Evolutionary conservation across 2,797 vertebrate species (phyloP).

Genomic region (Danionella dracula): DNA sequence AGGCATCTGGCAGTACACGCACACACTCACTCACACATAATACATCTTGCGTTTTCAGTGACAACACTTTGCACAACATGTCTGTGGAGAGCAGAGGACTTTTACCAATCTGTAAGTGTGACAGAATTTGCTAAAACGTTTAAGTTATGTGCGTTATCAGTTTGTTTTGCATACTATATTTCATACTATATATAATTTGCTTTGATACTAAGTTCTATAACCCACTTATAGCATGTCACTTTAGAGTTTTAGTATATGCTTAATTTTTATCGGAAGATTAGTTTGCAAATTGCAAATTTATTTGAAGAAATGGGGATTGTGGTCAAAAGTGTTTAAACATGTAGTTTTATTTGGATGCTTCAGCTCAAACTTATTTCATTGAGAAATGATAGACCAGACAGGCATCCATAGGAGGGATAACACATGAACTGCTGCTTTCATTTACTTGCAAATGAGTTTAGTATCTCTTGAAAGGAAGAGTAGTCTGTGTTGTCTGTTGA

Average conservation of each 20-base stretch:
- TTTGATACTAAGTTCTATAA: not conserved
- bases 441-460: constrained; percentile 58
- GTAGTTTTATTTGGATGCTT: not conserved
- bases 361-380: not conserved
- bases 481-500: constrained; percentile 4
- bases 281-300: not conserved
- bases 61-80: constrained; percentile 60
- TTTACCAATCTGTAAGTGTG: constrained; percentile 81
- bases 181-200: too few relatives aligned
- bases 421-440: constrained; percentile 48
- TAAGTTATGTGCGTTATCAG: not conserved
- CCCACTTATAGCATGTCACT: not conserved
- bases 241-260: constrained; percentile 46
- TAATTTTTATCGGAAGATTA: not conserved
- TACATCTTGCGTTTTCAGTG: constrained; percentile 53
- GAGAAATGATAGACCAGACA: constrained; percentile 31
- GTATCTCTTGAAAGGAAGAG: not conserved
- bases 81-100: constrained; percentile 77
- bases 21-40: constrained; percentile 59
- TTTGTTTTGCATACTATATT: too few relatives aligned
- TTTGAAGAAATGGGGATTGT: not conserved
- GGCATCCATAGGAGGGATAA: constrained; percentile 44
- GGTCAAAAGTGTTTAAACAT: constrained; percentile 1
- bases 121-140: not conserved
- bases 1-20: constrained; percentile 60